Conservation (phyloP, 2,797 vertebrate species). For the Lagothrix lagotricha region DNA sequence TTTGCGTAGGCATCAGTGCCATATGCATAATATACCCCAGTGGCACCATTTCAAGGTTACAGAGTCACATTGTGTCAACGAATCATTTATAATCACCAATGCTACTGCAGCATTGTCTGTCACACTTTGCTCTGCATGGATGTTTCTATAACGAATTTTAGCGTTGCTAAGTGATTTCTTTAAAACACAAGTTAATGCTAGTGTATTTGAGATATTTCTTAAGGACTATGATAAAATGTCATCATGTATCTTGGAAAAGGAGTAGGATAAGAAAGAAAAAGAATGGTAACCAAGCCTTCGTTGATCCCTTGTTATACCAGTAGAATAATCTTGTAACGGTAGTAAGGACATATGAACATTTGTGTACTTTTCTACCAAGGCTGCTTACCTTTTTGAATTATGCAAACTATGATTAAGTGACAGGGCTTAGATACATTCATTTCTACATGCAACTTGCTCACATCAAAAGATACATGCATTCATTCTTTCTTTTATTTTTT, state of each 20-base stretch:
- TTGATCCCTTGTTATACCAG: neutral
- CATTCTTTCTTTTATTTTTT: conserved; percentile 1
- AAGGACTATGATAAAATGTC: neutral
- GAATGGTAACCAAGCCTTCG: neutral
- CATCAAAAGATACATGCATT: neutral
- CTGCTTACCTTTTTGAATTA: neutral
- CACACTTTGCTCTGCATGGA: neutral
- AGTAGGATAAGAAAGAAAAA: neutral
- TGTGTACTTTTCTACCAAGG: neutral
- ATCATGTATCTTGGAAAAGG: neutral
- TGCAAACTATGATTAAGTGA: neutral
- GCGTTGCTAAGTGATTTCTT: conserved; percentile 58
- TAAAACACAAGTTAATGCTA: conserved; percentile 21
- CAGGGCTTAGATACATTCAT: neutral
- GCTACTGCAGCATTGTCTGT: conserved; percentile 23
- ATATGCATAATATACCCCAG: conserved; percentile 25
- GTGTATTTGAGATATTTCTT: conserved; percentile 21
- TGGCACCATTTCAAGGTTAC: conserved; percentile 68
- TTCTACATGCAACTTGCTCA: neutral
- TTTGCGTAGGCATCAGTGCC: conserved; percentile 47
- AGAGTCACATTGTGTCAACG: conserved; percentile 52
- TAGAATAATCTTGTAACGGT: neutral
- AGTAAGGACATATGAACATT: neutral
- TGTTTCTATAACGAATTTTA: conserved; percentile 34
- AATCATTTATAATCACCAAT: conserved; percentile 41